phyloP scores from a whole-genome alignment of 2,113 vertebrate genomes.

The Crotophaga sulcirostris region DNA sequence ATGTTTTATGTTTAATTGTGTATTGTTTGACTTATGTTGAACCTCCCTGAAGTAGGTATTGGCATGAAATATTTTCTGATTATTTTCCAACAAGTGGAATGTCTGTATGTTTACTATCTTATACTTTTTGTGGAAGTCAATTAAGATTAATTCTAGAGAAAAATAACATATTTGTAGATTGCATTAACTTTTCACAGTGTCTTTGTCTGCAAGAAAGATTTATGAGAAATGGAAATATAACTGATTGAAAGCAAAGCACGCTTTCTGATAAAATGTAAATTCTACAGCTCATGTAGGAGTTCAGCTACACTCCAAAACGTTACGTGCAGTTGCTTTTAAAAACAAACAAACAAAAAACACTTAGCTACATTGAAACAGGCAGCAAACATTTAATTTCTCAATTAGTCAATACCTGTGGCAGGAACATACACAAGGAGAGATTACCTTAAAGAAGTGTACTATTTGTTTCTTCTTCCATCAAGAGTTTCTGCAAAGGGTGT shows the following conservation, averaged over 20 bases:
- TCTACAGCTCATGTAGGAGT: background rate
- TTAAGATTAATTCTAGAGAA: background rate
- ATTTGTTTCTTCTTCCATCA: background rate
- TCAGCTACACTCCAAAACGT: background rate
- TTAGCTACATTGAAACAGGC: background rate
- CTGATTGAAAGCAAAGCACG: background rate
- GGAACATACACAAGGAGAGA: background rate
- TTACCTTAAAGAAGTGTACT: background rate
- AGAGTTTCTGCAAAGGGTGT: background rate
- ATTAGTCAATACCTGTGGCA: background rate
- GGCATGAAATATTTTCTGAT: background rate
- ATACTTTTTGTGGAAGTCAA: background rate
- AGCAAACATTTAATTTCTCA: background rate
- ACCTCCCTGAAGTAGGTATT: background rate
- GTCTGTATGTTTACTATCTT: background rate
- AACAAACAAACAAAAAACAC: too few species aligned
- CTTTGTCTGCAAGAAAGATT: background rate
- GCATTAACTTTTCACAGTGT: background rate
- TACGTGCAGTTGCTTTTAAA: background rate
- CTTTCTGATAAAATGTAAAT: background rate
- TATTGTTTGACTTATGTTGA: background rate
- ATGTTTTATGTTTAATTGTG: background rate
- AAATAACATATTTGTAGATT: background rate
- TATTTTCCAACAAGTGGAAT: background rate
- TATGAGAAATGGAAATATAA: slow-evolving; percentile 23